Conservation (phyloP, 2,888 invertebrate species). For the Stramonita haemastoma region DNA sequence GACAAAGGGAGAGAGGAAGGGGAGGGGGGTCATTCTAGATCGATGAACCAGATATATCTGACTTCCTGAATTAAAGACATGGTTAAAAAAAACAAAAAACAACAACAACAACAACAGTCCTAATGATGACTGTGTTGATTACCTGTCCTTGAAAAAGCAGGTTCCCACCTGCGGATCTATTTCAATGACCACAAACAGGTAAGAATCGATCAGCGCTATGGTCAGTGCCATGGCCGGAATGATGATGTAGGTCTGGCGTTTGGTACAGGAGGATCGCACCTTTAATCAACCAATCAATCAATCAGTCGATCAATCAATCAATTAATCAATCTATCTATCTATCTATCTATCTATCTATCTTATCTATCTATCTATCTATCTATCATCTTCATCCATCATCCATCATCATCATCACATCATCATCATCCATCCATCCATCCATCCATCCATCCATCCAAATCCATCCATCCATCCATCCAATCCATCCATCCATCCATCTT, state of each 20-base stretch:
- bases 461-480: background rate
- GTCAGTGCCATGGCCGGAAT: background rate
- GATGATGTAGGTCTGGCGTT: background rate
- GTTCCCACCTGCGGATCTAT: background rate
- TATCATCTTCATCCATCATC: background rate
- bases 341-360: background rate
- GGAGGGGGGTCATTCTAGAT: too few species aligned
- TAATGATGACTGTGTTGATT: background rate
- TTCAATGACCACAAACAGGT: background rate
- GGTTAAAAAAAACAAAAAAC: too few species aligned
- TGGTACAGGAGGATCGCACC: background rate
- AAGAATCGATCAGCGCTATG: background rate
- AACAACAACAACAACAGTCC: too few species aligned
- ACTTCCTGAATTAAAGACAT: too few species aligned
- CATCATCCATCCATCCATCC: too few species aligned
- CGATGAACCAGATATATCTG: too few species aligned
- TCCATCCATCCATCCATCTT: background rate
- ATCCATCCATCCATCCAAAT: background rate
- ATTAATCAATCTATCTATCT: background rate
- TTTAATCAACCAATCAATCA: background rate
- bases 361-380: background rate
- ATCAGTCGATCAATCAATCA: background rate
- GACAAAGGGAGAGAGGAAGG: too few species aligned
- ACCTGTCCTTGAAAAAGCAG: background rate
- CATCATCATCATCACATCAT: too few species aligned